These are phyloP conservation scores for Diaperis boleti DNA, from an alignment of 2,888 invertebrate genomes.

Conservation along the genomic window DNA sequence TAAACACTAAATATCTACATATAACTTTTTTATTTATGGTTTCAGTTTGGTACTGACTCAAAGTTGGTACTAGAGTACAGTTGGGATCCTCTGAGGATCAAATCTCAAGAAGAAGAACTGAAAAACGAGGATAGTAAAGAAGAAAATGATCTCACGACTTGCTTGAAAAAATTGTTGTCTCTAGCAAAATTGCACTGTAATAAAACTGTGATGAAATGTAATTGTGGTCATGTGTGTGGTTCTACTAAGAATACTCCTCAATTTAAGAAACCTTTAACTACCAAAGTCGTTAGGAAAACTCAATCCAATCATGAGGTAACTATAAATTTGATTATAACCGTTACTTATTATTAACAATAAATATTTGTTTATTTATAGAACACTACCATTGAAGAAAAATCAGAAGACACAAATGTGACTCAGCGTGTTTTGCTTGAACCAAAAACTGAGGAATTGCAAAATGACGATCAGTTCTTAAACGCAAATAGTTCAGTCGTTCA, in stretches of 20 bases:
- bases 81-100: constrained; percentile 70
- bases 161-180: constrained; percentile 70
- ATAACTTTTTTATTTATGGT: constrained; percentile 37
- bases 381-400: constrained; percentile 15
- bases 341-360: neutral
- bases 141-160: constrained; percentile 54
- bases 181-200: constrained; percentile 67
- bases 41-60: constrained; percentile 79
- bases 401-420: neutral
- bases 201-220: constrained; percentile 66
- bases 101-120: constrained; percentile 35
- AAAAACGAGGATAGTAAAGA: constrained; percentile 22
- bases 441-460: constrained; percentile 7
- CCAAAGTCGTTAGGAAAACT: constrained; percentile 31
- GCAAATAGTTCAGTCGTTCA: constrained; percentile 25
- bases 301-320: constrained; percentile 27
- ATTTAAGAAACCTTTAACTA: constrained; percentile 43
- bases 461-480: neutral
- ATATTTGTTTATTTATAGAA: constrained; percentile 26
- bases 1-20: too few species aligned
- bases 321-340: neutral
- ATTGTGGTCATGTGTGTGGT: constrained; percentile 72
- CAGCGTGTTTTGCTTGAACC: constrained; percentile 2
- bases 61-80: constrained; percentile 83
- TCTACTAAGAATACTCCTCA: constrained; percentile 44